These are phyloP conservation scores for Nasonia vitripennis DNA, from an alignment of 1,140 invertebrate genomes.

Conservation along the genomic window DNA sequence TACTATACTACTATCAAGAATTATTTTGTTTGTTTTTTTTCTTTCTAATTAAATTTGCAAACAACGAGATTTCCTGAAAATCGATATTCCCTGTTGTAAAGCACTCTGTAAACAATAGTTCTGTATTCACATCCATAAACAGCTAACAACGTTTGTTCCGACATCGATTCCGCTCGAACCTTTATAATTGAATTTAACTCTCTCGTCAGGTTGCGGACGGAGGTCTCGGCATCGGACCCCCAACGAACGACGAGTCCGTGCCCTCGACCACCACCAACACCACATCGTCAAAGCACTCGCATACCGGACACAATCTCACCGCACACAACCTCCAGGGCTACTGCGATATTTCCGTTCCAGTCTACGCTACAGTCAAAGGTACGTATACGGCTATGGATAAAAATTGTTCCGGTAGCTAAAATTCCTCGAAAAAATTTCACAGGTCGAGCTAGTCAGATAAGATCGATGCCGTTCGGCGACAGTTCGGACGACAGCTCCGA, in stretches of 20 bases:
- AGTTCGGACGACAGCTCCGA: conserved; percentile 96
- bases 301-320: conserved; percentile 71
- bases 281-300: conserved; percentile 72
- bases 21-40: not conserved
- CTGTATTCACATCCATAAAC: not conserved
- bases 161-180: not conserved
- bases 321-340: conserved; percentile 76
- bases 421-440: not conserved
- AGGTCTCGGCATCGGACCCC: conserved; percentile 78
- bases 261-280: conserved; percentile 71
- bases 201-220: conserved; percentile 85
- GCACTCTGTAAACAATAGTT: too few relatives aligned
- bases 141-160: not conserved
- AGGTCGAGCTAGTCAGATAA: conserved; percentile 94
- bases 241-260: conserved; percentile 69
- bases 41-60: not conserved
- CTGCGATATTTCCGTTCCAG: conserved; percentile 92
- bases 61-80: not conserved
- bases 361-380: conserved; percentile 97
- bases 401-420: too few relatives aligned
- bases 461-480: conserved; percentile 96
- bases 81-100: too few relatives aligned
- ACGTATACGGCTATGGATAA: not conserved
- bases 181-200: conserved; percentile 6
- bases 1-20: not conserved